Conservation (phyloP, 2,797 vertebrate genomes). For the Sylvilagus floridanus region DNA sequence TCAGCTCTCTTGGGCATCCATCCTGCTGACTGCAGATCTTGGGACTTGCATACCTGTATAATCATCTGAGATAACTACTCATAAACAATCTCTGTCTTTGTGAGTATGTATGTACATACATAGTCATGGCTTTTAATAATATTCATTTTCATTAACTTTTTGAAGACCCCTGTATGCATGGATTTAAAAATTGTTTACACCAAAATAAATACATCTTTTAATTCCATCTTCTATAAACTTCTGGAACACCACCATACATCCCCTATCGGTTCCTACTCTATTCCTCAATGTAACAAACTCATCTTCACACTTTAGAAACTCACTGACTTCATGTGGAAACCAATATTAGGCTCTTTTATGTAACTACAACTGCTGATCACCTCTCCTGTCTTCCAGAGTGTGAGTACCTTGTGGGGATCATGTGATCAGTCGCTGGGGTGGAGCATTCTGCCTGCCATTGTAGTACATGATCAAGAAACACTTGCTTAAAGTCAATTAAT, state of each 20-base stretch:
- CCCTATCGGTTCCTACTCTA: constrained; percentile 24
- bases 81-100: neutral
- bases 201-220: no score
- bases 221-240: no score
- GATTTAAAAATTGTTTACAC: no score
- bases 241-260: neutral
- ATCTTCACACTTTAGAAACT: constrained; percentile 52
- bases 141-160: no score
- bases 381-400: neutral
- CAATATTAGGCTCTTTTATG: no score
- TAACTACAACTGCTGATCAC: no score
- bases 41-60: neutral
- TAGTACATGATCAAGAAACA: constrained; percentile 44
- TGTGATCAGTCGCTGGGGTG: neutral
- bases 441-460: neutral
- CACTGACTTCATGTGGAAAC: neutral
- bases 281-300: neutral
- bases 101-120: neutral
- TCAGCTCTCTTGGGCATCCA: neutral
- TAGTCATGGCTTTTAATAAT: no score
- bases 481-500: neutral
- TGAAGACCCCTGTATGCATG: no score
- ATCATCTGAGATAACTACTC: neutral
- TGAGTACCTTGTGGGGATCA: neutral
- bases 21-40: neutral